phyloP scores from a whole-genome alignment of 2,888 invertebrate genomes.

The Yponomeuta cagnagella region DNA sequence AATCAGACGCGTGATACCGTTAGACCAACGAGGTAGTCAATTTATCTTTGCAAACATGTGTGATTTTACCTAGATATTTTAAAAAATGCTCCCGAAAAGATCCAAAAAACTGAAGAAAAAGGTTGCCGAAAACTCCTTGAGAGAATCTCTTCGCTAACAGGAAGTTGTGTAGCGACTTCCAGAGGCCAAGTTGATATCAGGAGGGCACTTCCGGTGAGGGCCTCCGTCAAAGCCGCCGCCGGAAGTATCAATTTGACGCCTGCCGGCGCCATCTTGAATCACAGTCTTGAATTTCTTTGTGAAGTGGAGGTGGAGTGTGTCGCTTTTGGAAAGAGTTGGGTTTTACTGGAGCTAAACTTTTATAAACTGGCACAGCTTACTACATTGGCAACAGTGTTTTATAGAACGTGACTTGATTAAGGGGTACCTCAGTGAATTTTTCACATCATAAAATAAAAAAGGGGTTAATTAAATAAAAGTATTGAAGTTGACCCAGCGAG shows the following conservation, averaged over 20 bases:
- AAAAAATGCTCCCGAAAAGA: neutral
- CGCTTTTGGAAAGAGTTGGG: slow-evolving; percentile 21
- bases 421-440: too few relatives aligned
- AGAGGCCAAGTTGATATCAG: slow-evolving; percentile 33
- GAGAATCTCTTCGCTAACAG: neutral
- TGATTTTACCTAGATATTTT: too few relatives aligned
- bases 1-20: too few relatives aligned
- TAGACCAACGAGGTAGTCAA: too few relatives aligned
- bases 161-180: slow-evolving; percentile 12
- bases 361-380: too few relatives aligned
- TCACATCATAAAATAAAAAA: too few relatives aligned
- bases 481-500: too few relatives aligned
- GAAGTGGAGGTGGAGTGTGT: slow-evolving; percentile 25
- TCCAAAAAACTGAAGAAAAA: neutral
- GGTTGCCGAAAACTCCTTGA: neutral
- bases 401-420: too few relatives aligned
- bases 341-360: too few relatives aligned
- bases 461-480: too few relatives aligned
- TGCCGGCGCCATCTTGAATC: slow-evolving; percentile 34
- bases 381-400: too few relatives aligned
- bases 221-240: slow-evolving; percentile 35
- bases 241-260: slow-evolving; percentile 42
- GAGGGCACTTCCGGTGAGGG: slow-evolving; percentile 34
- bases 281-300: slow-evolving; percentile 29
- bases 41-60: too few relatives aligned